Evolutionary conservation across 2,888 invertebrate species (phyloP), one percentile per base, ranked within the genome.

Genomic region (Drosophila sordidapex): DNA sequence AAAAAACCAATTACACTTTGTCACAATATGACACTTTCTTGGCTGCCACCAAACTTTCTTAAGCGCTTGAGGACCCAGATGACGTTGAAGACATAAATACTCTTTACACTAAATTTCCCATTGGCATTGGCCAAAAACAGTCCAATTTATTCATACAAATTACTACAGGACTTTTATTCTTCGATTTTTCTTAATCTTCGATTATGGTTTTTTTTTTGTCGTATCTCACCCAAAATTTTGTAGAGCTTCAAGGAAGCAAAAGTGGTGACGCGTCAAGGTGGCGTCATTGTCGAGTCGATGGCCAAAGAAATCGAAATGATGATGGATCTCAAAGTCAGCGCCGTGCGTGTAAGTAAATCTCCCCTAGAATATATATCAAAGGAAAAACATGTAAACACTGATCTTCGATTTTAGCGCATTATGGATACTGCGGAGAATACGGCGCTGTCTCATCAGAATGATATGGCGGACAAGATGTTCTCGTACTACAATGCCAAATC

Each of bases 351-450:
- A 93, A 93, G 92, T 92, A 64, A 6, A 25, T 11, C 4, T 10
- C 10, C 4, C n/a, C 10, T 11, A 18, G 4, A 2, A 11, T 11
- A 35, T 11, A 29, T 6, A 7, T 6, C 0, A 31, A 6, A 2
- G 8, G 8, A 0, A 27, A 15, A 29, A 4, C 15, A 29, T 43
- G 15, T 31, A 15, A n/a, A 4, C 6, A 18, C 2, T 15, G 1
- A 25, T 0, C 2, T 25, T 2, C 1, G 4, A 36, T 49, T 80
- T 25, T 90, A 96, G 96, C 94, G 98, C 87, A 97, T 98, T 87
- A 97, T 97, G 94, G 97, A 98, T 92, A 96, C 96, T 10, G 98
- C 98, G 0, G 97, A 98, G 92, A 96, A 96, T 80, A 96, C 96
- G 91, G 97, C 97, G 1, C 94, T 96, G 76, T 94, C 95, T 27